These are phyloP conservation scores for Ypsolopha sequella DNA, from an alignment of 2,888 invertebrate genomes.

Conservation along the genomic window DNA sequence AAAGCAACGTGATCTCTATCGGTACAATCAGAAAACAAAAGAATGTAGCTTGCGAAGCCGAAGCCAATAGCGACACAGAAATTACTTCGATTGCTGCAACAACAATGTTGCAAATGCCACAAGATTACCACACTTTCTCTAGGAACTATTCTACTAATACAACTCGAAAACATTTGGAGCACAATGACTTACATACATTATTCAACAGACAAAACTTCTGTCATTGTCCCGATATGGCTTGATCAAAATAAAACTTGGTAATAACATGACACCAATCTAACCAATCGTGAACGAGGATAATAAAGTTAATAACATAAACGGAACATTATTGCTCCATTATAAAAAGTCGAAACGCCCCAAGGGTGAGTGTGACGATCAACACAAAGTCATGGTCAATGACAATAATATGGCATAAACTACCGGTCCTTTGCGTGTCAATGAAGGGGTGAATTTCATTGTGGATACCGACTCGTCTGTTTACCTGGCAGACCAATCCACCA, in stretches of 20 bases:
- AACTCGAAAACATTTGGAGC: not conserved
- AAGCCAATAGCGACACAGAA: conserved; percentile 11
- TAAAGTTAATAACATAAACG: not conserved
- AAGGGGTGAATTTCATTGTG: conserved; percentile 4
- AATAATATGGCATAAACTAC: conserved; percentile 15
- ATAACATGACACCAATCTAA: too few species aligned
- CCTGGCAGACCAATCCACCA: too few species aligned
- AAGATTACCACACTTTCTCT: conserved; percentile 34
- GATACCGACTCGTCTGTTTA: not conserved
- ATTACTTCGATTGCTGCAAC: conserved; percentile 24
- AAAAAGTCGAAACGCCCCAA: conserved; percentile 17
- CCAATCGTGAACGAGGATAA: too few species aligned
- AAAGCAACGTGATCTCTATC: too few species aligned
- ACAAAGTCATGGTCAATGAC: conserved; percentile 7
- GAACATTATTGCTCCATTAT: not conserved
- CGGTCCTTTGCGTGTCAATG: conserved; percentile 17
- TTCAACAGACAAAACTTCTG: too few species aligned
- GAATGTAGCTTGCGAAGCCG: conserved; percentile 6
- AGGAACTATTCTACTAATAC: conserved; percentile 25
- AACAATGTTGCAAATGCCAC: conserved; percentile 8
- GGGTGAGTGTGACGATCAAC: conserved; percentile 12
- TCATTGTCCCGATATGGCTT: too few species aligned
- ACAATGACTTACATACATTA: too few species aligned
- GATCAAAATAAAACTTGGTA: too few species aligned
- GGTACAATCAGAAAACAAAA: not conserved